Conservation (phyloP, 2,888 invertebrate genomes). For the Chrysolina haemoptera region DNA sequence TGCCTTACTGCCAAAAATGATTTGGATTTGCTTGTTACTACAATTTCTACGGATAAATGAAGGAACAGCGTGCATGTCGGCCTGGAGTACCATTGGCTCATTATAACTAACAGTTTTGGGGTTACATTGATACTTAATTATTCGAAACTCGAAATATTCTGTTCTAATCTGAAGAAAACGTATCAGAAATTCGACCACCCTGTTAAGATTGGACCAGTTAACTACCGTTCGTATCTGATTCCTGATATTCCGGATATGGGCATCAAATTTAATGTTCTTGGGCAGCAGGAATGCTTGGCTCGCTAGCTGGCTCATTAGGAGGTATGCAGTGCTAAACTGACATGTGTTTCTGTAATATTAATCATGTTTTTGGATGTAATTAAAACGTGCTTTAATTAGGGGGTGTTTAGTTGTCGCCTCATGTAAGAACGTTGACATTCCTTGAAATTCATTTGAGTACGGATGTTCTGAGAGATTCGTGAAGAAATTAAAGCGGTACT, state of each 20-base stretch:
- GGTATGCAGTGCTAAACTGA: conserved; percentile 71
- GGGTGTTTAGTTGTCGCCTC: conserved; percentile 67
- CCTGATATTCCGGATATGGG: conserved; percentile 64
- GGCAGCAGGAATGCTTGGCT: conserved; percentile 63
- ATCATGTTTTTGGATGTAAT: conserved; percentile 68
- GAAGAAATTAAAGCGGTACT: neutral
- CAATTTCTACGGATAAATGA: too few species aligned
- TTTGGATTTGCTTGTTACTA: too few species aligned
- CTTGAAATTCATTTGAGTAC: conserved; percentile 44
- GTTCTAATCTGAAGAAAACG: neutral
- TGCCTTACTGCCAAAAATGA: too few species aligned
- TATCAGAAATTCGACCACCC: conserved; percentile 10
- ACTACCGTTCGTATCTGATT: conserved; percentile 47
- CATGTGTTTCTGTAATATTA: conserved; percentile 70
- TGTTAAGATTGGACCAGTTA: conserved; percentile 24
- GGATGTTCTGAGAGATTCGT: neutral
- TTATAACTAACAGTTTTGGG: too few species aligned
- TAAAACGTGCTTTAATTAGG: conserved; percentile 68
- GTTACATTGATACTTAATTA: too few species aligned
- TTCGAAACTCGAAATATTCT: too few species aligned
- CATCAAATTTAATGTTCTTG: conserved; percentile 65
- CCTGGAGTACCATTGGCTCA: too few species aligned
- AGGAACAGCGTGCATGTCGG: too few species aligned
- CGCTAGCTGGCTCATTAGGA: conserved; percentile 68
- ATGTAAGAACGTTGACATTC: conserved; percentile 62